Percentiles rank a stretch among this genome's conserved stretches.
phyloP scores from a whole-genome alignment of 2,888 invertebrate genomes.

The Stegophylla sp. region DNA sequence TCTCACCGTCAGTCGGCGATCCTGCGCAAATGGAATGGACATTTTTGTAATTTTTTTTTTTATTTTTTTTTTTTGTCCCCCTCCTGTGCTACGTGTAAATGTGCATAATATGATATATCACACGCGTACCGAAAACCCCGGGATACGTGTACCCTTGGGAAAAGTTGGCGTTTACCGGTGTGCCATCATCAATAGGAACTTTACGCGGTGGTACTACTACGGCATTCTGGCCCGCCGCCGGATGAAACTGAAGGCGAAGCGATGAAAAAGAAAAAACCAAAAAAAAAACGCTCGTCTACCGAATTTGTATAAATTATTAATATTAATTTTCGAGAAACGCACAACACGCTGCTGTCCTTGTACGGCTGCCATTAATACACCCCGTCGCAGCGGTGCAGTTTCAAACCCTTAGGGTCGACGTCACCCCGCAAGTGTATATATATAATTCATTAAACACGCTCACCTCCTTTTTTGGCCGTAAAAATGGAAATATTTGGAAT shows the following conservation, averaged over 20 bases:
- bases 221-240: neutral
- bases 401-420: too few relatives aligned
- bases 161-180: neutral
- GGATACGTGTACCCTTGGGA: conserved; percentile 12
- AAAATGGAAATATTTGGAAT: too few relatives aligned
- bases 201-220: too few relatives aligned
- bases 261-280: too few relatives aligned
- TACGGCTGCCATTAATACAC: too few relatives aligned
- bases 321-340: conserved; percentile 31
- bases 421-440: too few relatives aligned
- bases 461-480: too few relatives aligned
- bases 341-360: neutral
- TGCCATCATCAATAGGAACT: too few relatives aligned
- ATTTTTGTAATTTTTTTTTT: neutral
- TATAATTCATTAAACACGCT: too few relatives aligned
- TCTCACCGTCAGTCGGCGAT: neutral
- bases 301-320: conserved; percentile 37
- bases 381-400: too few relatives aligned
- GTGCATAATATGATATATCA: neutral
- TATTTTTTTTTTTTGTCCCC: neutral
- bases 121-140: neutral
- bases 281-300: conserved; percentile 8
- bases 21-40: neutral
- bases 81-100: neutral
- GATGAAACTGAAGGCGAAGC: neutral